Conservation (phyloP, 1,140 invertebrate genomes). For the Belonocnema kinseyi region DNA sequence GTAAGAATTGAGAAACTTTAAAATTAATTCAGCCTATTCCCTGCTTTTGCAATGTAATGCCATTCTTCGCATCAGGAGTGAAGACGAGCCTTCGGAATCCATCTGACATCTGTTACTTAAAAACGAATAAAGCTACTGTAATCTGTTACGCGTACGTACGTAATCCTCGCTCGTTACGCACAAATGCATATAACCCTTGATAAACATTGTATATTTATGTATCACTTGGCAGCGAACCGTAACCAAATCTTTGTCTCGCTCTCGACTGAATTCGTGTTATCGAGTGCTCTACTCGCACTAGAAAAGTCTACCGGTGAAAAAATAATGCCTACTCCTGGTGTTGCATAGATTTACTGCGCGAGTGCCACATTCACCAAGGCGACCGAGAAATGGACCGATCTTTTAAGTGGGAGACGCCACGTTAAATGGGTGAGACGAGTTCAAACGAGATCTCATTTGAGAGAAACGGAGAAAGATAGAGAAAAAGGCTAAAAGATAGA, state of each 20-base stretch:
- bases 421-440: slow-evolving; percentile 8
- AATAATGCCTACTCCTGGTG: slow-evolving; percentile 10
- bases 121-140: not conserved
- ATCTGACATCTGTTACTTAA: not conserved
- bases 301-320: slow-evolving; percentile 3
- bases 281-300: not conserved
- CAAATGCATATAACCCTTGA: no score
- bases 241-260: not conserved
- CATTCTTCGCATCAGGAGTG: not conserved
- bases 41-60: not conserved
- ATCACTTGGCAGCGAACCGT: not conserved
- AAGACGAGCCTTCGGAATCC: slow-evolving; percentile 3
- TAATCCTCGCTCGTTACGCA: no score
- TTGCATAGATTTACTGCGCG: slow-evolving; percentile 36
- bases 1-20: not conserved
- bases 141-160: not conserved
- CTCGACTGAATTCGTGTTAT: not conserved
- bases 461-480: not conserved
- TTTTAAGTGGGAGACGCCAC: slow-evolving; percentile 20
- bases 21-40: not conserved
- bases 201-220: not conserved
- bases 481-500: not conserved
- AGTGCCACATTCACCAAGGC: slow-evolving; percentile 48
- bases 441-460: not conserved
- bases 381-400: slow-evolving; percentile 33